Conservation (phyloP, 2,888 invertebrate species). For the Sminthurinus aureus region DNA sequence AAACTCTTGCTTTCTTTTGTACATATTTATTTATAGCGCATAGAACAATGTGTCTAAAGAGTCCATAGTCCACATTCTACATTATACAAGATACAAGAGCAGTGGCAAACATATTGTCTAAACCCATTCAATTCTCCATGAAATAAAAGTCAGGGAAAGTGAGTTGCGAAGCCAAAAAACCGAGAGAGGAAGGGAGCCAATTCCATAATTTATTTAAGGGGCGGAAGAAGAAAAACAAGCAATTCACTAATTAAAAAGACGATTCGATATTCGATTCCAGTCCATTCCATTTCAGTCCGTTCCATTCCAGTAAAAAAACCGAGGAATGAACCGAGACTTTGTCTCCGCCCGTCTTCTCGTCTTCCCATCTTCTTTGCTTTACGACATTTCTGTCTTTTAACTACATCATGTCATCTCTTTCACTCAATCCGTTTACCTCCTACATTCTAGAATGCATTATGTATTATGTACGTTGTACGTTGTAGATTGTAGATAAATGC, state of each 20-base stretch:
- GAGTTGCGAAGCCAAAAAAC: slow-evolving; percentile 21
- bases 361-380: neutral
- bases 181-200: slow-evolving; percentile 11
- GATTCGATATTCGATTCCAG: slow-evolving; percentile 20
- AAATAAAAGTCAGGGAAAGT: slow-evolving; percentile 31
- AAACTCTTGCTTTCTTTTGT: neutral
- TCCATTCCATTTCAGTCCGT: neutral
- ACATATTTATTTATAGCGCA: neutral
- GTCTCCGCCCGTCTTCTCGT: neutral
- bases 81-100: too few relatives aligned
- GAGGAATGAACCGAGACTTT: neutral
- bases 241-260: slow-evolving; percentile 46
- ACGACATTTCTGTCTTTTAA: neutral
- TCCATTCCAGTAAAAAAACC: neutral
- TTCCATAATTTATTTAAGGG: slow-evolving; percentile 47
- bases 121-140: slow-evolving; percentile 28
- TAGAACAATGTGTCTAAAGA: neutral
- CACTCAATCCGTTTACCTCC: neutral
- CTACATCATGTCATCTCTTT: slow-evolving; percentile 15
- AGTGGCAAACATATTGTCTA: neutral
- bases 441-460: neutral
- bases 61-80: too few relatives aligned
- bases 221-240: slow-evolving; percentile 46
- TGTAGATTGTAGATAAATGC: too few relatives aligned
- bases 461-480: too few relatives aligned